phyloP scores from a whole-genome alignment of 2,113 vertebrate genomes.

The Mus pahari region DNA sequence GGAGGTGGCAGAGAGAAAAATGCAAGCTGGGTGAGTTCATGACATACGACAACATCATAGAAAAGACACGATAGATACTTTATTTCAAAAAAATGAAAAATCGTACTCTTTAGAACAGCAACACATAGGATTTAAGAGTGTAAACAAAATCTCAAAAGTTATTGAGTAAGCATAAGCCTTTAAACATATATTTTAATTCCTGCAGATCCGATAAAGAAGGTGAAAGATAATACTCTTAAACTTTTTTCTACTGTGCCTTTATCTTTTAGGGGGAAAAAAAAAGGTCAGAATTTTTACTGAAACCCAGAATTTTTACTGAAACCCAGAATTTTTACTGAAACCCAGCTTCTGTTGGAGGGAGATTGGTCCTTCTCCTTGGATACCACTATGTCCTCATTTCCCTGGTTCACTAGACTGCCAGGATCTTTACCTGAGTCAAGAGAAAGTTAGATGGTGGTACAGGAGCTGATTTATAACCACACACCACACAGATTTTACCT shows the following conservation, averaged over 20 bases:
- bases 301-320: not conserved
- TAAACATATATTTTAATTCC: not conserved
- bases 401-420: not conserved
- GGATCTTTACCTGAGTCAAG: not conserved
- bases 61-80: not conserved
- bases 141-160: conserved; percentile 10
- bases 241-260: not conserved
- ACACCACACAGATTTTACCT: not conserved
- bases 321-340: not conserved
- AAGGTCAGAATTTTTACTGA: not conserved
- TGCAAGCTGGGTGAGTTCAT: not conserved
- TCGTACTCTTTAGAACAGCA: not conserved
- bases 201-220: not conserved
- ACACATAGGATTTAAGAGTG: not conserved
- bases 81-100: not conserved
- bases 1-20: not conserved
- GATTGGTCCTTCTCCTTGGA: not conserved
- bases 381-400: fast-evolving
- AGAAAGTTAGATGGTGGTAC: fast-evolving
- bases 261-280: not conserved
- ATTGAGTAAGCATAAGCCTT: not conserved
- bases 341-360: not conserved
- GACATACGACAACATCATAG: not conserved
- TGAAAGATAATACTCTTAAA: not conserved
- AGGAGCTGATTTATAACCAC: fast-evolving